Evolutionary conservation across 2,888 invertebrate species (phyloP).

Genomic region (Mythimna pallens): DNA sequence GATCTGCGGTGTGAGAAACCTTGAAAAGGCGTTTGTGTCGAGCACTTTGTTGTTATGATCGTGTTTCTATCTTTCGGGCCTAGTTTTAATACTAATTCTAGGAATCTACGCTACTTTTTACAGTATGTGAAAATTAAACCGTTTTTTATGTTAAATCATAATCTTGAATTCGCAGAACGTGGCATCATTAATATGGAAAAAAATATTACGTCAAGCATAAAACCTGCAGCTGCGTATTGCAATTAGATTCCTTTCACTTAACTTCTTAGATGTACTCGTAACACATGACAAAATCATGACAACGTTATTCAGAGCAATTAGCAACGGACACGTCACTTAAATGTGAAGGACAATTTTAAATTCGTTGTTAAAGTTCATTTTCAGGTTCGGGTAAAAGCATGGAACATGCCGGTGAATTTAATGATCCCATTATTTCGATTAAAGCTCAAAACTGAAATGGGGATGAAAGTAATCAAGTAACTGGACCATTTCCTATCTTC

Average conservation of each 20-base stretch:
- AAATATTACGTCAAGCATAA: slow-evolving; percentile 27
- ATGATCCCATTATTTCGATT: slow-evolving; percentile 28
- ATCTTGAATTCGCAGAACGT: slow-evolving; percentile 44
- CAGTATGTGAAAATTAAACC: slow-evolving; percentile 23
- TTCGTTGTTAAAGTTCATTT: background rate
- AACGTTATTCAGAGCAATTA: background rate
- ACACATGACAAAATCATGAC: slow-evolving; percentile 13
- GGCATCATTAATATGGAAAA: slow-evolving; percentile 28
- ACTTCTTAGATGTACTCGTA: slow-evolving; percentile 3
- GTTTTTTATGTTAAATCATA: slow-evolving; percentile 30
- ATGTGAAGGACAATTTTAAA: slow-evolving; percentile 2
- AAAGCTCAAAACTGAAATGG: slow-evolving; percentile 24
- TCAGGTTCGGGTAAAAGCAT: slow-evolving; percentile 13
- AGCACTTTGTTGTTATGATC: slow-evolving; percentile 24
- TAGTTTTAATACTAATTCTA: slow-evolving; percentile 25
- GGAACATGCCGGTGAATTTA: slow-evolving; percentile 24
- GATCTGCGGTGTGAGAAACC: slow-evolving; percentile 20
- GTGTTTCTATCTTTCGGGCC: slow-evolving; percentile 11
- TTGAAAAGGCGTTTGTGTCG: slow-evolving; percentile 35
- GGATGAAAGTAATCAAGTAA: slow-evolving; percentile 32
- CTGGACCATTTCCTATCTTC: slow-evolving; percentile 15
- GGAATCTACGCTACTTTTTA: slow-evolving; percentile 32
- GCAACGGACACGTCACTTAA: background rate
- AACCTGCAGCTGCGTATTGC: slow-evolving; percentile 4
- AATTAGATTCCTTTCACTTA: slow-evolving; percentile 34